Percentiles rank a stretch among this genome's conserved stretches.
phyloP scores from a whole-genome alignment of 2,113 vertebrate genomes.

The Noctilio leporinus region DNA sequence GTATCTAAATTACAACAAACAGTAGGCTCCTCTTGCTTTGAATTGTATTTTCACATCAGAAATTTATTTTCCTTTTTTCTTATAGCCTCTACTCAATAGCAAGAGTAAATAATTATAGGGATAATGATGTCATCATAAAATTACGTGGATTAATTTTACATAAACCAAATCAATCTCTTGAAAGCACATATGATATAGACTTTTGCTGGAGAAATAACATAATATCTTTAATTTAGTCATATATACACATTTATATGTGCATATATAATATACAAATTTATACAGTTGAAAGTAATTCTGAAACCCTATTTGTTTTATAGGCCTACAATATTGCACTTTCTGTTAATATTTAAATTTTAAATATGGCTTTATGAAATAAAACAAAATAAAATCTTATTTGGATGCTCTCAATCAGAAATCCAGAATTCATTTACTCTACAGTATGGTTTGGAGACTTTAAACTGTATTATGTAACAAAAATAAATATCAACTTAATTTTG shows the following conservation, averaged over 20 bases:
- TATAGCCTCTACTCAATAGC: not conserved
- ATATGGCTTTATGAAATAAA: not conserved
- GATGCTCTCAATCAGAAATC: not conserved
- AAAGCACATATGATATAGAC: slow-evolving; percentile 5
- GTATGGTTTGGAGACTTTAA: not conserved
- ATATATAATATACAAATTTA: not conserved
- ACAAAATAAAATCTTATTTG: not conserved
- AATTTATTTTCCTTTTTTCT: slow-evolving; percentile 8
- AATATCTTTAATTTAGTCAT: not conserved
- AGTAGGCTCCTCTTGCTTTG: not conserved
- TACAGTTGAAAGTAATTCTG: not conserved
- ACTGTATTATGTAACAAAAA: not conserved
- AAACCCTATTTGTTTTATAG: not conserved
- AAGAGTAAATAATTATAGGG: not conserved
- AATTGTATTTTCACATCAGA: not conserved
- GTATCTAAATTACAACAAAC: slow-evolving; percentile 52
- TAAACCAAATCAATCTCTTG: not conserved
- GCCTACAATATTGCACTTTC: not conserved
- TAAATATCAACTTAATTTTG: not conserved
- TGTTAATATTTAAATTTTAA: slow-evolving; percentile 3
- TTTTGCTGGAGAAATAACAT: slow-evolving; percentile 8
- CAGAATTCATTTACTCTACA: not conserved
- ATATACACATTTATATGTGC: not conserved
- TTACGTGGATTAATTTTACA: not conserved
- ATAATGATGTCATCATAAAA: not conserved